phyloP scores from a whole-genome alignment of 2,888 invertebrate species.

The Temnothorax ravouxi region DNA sequence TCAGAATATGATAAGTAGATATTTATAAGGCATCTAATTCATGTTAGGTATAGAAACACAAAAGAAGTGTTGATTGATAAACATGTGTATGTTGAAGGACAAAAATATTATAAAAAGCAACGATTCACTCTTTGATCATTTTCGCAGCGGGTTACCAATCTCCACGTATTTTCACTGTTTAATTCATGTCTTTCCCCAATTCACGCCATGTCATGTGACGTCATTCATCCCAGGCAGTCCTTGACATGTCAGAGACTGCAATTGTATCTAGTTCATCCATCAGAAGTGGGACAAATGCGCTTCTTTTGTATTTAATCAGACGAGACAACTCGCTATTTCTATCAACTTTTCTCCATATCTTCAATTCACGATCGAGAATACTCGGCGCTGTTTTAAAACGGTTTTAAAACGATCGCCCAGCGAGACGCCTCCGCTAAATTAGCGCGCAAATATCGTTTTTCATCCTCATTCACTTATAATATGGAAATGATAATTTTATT shows the following conservation, averaged over 20 bases:
- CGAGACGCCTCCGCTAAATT: background rate
- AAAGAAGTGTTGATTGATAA: constrained; percentile 69
- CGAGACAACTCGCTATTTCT: background rate
- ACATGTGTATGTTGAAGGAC: constrained; percentile 35
- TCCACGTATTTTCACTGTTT: constrained; percentile 17
- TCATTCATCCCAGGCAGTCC: background rate
- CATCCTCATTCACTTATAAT: background rate
- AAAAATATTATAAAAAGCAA: constrained; percentile 60
- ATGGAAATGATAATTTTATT: background rate
- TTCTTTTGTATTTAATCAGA: constrained; percentile 1
- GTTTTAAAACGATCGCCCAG: background rate
- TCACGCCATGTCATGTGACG: background rate
- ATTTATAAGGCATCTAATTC: constrained; percentile 78
- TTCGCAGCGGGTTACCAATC: background rate
- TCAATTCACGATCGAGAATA: background rate
- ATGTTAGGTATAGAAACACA: constrained; percentile 78
- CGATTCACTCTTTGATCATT: constrained; percentile 75
- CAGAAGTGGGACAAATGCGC: background rate
- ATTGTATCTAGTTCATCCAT: background rate
- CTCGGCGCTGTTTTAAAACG: background rate
- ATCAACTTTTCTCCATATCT: constrained; percentile 10
- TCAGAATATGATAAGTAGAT: constrained; percentile 68
- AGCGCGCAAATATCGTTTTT: background rate
- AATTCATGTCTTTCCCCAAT: constrained; percentile 20
- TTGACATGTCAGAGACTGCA: background rate